phyloP scores from a whole-genome alignment of 2,113 vertebrate species.

The Nesogale talazaci region DNA sequence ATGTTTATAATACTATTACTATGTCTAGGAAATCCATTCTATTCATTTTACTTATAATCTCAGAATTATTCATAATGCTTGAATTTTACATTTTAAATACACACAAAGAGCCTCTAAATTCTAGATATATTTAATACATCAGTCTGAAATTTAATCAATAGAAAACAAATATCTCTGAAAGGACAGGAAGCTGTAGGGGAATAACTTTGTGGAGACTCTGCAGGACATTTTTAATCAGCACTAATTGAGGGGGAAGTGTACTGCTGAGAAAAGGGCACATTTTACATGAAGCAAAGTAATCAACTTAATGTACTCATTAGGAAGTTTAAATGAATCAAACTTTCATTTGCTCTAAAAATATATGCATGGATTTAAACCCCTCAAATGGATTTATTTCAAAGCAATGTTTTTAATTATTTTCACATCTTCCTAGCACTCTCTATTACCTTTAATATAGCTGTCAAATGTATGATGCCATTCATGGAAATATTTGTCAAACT shows the following conservation, averaged over 20 bases:
- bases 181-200: neutral
- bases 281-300: neutral
- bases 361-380: no score
- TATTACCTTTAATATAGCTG: no score
- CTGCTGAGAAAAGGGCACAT: constrained; percentile 18
- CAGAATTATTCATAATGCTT: neutral
- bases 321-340: neutral
- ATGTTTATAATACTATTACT: neutral
- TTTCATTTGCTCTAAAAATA: neutral
- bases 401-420: no score
- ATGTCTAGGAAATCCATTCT: neutral
- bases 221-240: constrained; percentile 37
- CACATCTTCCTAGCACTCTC: no score
- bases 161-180: neutral
- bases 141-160: neutral
- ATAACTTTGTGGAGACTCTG: neutral
- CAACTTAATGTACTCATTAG: neutral
- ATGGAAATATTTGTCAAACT: no score
- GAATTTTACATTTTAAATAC: neutral
- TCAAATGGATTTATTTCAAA: no score
- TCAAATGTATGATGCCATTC: no score
- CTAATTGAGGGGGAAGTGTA: constrained; percentile 46
- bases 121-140: neutral
- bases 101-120: neutral
- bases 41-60: neutral